Conservation (phyloP, 37 sponge, comb jelly and placozoan species). For the Theonella swinhoei region DNA sequence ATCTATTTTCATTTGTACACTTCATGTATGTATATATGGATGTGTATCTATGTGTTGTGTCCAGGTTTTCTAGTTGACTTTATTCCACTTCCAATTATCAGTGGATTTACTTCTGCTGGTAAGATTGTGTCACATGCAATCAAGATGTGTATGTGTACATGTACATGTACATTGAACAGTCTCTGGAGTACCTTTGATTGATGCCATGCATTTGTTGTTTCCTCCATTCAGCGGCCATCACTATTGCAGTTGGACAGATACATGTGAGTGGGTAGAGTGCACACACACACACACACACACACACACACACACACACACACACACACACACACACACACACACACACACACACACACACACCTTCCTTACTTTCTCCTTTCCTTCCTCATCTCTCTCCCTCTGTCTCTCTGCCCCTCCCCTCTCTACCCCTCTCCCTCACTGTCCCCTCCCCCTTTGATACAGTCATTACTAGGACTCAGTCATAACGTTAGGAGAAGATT, state of each 20-base stretch:
- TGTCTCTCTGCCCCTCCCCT: constrained; percentile 5
- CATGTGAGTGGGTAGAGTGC: constrained; percentile 67
- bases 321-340: too few species aligned
- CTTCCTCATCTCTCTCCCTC: not conserved
- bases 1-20: not conserved
- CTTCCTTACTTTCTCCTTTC: too few species aligned
- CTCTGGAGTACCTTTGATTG: not conserved
- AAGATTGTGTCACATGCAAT: not conserved
- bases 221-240: constrained; percentile 79
- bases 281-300: too few species aligned
- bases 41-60: not conserved
- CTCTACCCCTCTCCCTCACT: not conserved
- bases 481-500: constrained; percentile 16
- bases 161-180: too few species aligned
- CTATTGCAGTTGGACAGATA: constrained; percentile 86
- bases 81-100: constrained; percentile 94
- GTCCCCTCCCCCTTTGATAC: not conserved
- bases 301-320: too few species aligned
- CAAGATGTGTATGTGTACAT: not conserved
- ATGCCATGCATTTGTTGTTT: not conserved
- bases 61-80: constrained; percentile 89
- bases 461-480: constrained; percentile 23
- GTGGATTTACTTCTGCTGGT: constrained; percentile 94
- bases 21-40: not conserved
- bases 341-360: too few species aligned